Base-by-base conservation (phyloP, 2,797 vertebrate species). In the Anas georgica region DNA sequence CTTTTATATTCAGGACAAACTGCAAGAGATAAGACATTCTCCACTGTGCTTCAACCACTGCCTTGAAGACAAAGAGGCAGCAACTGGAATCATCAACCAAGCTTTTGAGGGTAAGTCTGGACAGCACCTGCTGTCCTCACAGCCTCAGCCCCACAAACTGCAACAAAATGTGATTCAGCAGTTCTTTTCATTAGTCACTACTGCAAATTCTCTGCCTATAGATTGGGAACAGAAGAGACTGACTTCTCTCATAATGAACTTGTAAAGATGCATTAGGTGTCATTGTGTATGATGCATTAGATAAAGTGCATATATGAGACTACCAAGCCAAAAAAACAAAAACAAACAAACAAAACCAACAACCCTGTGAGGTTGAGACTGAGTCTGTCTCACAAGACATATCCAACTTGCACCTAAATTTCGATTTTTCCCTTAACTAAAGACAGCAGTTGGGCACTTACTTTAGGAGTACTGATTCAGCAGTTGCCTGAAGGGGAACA, bases 61-160 rank as follows among this genome's bases (percentile, higher is more conserved):
- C 23, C 67, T 79, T 55, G 78, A 79, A 81, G 87, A 77, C 35
- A 94, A 69, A 64, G 66, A 82, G 14, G 15, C 18, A 37, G 37
- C 63, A 60, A 2, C 17, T 78, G 97, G 96, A 88, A 33, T 97
- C 64, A 50, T 96, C 86, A 98, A 98, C 72, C 80, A 94, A 91
- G 95, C 78, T 58, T 97, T 98, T 97, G 98, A 97, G 96, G 93
- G 97, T 95, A 91, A 96, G 91, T 93, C 82, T 93, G 91, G 78
- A 66, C 80, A 75, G 58, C 14, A 50, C 8, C 12, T 8, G 1
- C 56, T 45, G 4, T 62, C 41, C 54, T 15, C 21, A 7, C 25
- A 7, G 17, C 25, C 17, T 75, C 73, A 83, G 35, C 29, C 37
- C 46, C 12, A 2, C 11, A 12, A 68, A 41, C 18, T 46, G 5